Base-by-base conservation (phyloP, 2,888 invertebrate genomes). In the Cenopis cana region DNA sequence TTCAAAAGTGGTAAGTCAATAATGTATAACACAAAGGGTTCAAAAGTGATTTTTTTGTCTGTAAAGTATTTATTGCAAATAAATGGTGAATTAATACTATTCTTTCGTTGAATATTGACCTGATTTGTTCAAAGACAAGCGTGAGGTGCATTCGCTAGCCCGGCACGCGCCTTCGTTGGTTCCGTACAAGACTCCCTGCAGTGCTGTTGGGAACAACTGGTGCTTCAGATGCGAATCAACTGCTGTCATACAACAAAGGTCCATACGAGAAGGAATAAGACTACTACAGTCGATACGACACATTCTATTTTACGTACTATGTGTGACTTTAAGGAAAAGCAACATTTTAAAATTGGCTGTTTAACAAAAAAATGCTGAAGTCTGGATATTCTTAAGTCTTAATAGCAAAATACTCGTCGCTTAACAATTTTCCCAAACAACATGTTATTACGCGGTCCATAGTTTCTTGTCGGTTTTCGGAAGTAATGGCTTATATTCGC, bases 1-100 rank as follows among this genome's bases (percentile, higher is more conserved):
- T 76, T 76, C 84, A 74, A 76, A 82, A 77, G 85, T 89, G 93
- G 93, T 93, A 93, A 93, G 93, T 93, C 91, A 85, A 90, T 90
- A 89, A 90, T 90, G 90, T 89, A 90, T 89, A 91, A 88, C 81
- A 85, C 87, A 84, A 86, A 82, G 86, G 90, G 90, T 88, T 87
- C 84, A 78, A 84, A 84, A 87, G 81, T 85, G 83, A 85, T 83
- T 73, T 68, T 74, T 73, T 83, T 79, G 82, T 82, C 78, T 90
- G 90, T 90, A 90, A 89, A 86, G 84, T 84, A 83, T 88, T 88
- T 88, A 83, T 88, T 86, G 78, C 84, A 85, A 93, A 93, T 93
- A 93, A 93, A 93, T 85, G 88, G 84, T 91, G 85, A 85, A 84
- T 81, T 84, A 82, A 85, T 84, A 85, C 78, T 74, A 82, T 77